phyloP scores from a whole-genome alignment of 53 echinoderm and acorn worm species.

The Paracentrotus lividus region DNA sequence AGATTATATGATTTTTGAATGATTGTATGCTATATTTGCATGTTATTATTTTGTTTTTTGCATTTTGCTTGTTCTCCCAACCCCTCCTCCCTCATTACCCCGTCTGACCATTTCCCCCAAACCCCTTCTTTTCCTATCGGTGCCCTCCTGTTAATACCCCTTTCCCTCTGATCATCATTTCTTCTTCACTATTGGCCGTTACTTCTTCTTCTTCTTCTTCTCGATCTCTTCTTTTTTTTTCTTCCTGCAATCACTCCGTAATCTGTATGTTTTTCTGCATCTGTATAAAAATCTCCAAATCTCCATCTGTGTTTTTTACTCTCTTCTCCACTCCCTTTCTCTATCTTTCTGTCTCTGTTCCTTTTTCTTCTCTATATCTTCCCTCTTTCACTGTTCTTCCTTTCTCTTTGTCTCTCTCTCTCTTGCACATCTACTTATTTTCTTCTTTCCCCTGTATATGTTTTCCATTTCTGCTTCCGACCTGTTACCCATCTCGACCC shows the following conservation, averaged over 20 bases:
- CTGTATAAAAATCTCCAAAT: background rate
- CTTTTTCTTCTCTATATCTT: background rate
- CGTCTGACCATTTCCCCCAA: background rate
- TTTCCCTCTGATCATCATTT: background rate
- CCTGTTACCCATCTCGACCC: no score
- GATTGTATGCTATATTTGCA: slow-evolving; percentile 40
- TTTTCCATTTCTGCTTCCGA: no score
- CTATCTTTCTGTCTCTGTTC: background rate
- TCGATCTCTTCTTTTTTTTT: background rate
- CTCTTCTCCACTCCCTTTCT: background rate
- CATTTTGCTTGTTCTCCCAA: slow-evolving; percentile 39
- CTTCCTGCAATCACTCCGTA: background rate
- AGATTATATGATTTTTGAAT: slow-evolving; percentile 49
- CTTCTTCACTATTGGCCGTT: background rate
- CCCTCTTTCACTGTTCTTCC: background rate
- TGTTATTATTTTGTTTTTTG: slow-evolving; percentile 49
- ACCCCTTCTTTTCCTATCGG: background rate
- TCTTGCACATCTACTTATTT: background rate
- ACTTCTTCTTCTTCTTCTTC: background rate
- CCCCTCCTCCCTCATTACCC: background rate
- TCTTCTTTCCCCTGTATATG: background rate
- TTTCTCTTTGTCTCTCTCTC: background rate
- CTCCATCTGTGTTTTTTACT: background rate
- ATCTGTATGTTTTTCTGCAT: background rate
- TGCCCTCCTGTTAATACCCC: background rate